These are phyloP conservation scores for Oriolus oriolus DNA, from an alignment of 2,113 vertebrate species.

Conservation along the genomic window DNA sequence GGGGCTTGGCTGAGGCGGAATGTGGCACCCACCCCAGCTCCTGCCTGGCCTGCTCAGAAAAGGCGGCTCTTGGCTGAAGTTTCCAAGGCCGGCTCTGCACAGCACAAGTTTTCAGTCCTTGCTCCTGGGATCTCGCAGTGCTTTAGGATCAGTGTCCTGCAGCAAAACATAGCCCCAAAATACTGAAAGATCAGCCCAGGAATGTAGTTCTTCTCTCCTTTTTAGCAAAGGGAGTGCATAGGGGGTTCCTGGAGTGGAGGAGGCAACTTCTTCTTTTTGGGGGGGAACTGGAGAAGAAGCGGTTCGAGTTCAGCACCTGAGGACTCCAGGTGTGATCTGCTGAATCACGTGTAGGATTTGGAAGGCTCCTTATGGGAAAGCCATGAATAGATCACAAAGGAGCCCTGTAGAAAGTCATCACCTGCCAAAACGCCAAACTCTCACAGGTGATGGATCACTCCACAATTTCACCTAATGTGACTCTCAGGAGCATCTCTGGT, in stretches of 20 bases:
- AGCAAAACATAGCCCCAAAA: neutral
- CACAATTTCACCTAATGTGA: neutral
- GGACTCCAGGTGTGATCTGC: neutral
- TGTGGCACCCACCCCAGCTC: neutral
- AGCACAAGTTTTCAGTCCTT: neutral
- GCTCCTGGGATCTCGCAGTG: neutral
- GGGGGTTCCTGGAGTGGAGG: neutral
- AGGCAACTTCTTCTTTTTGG: neutral
- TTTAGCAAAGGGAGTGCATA: rapidly evolving
- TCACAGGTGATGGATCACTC: neutral
- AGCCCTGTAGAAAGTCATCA: neutral
- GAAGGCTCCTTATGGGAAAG: neutral
- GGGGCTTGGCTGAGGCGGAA: neutral
- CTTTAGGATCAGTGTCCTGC: neutral
- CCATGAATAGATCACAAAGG: neutral
- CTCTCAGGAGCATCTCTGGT: neutral
- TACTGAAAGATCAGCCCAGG: neutral
- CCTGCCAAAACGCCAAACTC: neutral
- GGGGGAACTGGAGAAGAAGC: neutral
- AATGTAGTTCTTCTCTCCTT: neutral
- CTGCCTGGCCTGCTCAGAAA: neutral
- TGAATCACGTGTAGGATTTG: neutral
- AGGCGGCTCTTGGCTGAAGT: neutral
- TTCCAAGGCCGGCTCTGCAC: neutral
- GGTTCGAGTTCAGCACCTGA: neutral